phyloP scores from a whole-genome alignment of 2,797 vertebrate species.

The Sebastes umbrosus region DNA sequence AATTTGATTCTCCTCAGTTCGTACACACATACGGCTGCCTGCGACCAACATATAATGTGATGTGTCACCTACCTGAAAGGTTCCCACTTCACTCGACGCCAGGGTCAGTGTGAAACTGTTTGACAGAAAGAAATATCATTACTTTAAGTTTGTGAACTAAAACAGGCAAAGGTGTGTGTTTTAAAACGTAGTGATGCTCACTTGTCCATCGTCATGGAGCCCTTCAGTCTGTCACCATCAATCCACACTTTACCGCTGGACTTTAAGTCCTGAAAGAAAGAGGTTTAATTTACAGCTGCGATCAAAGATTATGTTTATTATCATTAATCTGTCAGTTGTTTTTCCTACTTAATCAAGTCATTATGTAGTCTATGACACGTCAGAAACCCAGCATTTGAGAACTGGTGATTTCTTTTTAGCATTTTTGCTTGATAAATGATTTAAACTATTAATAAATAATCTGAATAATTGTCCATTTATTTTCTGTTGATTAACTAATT shows the following conservation, averaged over 20 bases:
- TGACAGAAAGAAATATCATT: slow-evolving; percentile 2
- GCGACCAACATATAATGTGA: neutral
- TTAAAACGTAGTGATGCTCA: slow-evolving; percentile 31
- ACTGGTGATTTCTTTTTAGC: no score
- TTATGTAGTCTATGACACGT: neutral
- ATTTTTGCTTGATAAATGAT: neutral
- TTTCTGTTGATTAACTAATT: neutral
- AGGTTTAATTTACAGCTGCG: neutral
- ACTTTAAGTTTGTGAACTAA: neutral
- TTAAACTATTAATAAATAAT: neutral
- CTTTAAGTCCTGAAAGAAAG: slow-evolving; percentile 41
- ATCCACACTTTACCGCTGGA: slow-evolving; percentile 54
- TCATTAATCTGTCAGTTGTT: neutral
- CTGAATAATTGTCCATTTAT: neutral
- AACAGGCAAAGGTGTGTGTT: neutral
- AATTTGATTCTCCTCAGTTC: neutral
- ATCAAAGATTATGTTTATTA: neutral
- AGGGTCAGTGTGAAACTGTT: slow-evolving; percentile 71
- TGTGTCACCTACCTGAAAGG: slow-evolving; percentile 65
- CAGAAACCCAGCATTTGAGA: neutral
- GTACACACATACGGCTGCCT: neutral
- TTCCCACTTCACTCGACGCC: slow-evolving; percentile 68
- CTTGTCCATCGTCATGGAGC: slow-evolving; percentile 66
- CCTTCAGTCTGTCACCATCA: slow-evolving; percentile 46
- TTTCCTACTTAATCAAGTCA: neutral